Conservation (phyloP, 1,140 invertebrate species). For the Micrasema minimum region DNA sequence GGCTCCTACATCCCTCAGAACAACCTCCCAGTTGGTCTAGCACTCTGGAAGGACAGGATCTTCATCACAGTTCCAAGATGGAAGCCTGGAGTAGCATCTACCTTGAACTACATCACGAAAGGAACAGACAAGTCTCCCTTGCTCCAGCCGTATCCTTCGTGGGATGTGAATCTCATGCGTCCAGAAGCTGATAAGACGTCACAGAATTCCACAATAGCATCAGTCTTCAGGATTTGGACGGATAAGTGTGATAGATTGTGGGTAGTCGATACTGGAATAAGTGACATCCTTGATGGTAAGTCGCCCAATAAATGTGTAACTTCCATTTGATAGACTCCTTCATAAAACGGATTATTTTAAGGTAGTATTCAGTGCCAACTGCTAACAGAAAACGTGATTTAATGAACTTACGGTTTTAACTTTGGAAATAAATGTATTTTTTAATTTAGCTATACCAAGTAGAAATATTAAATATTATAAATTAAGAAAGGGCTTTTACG, state of each 20-base stretch:
- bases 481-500: too few species aligned
- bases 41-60: slow-evolving; percentile 79
- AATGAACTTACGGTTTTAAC: too few species aligned
- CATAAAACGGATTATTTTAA: too few species aligned
- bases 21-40: slow-evolving; percentile 80
- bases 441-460: too few species aligned
- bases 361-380: too few species aligned
- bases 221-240: slow-evolving; percentile 68
- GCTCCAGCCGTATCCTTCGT: slow-evolving; percentile 77
- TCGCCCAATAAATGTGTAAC: too few species aligned
- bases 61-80: slow-evolving; percentile 82
- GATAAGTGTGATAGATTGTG: slow-evolving; percentile 74
- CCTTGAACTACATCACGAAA: slow-evolving; percentile 74
- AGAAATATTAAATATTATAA: too few species aligned
- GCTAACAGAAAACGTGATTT: too few species aligned
- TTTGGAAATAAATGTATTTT: too few species aligned
- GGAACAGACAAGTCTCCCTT: slow-evolving; percentile 66
- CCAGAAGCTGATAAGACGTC: slow-evolving; percentile 55
- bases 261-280: slow-evolving; percentile 72
- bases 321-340: too few species aligned
- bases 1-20: slow-evolving; percentile 75
- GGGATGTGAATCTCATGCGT: slow-evolving; percentile 71
- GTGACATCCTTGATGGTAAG: slow-evolving; percentile 69
- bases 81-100: slow-evolving; percentile 78
- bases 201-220: slow-evolving; percentile 60